These are phyloP conservation scores for Sclerurus mexicanus DNA, from an alignment of 2,113 vertebrate genomes.

Conservation along the genomic window DNA sequence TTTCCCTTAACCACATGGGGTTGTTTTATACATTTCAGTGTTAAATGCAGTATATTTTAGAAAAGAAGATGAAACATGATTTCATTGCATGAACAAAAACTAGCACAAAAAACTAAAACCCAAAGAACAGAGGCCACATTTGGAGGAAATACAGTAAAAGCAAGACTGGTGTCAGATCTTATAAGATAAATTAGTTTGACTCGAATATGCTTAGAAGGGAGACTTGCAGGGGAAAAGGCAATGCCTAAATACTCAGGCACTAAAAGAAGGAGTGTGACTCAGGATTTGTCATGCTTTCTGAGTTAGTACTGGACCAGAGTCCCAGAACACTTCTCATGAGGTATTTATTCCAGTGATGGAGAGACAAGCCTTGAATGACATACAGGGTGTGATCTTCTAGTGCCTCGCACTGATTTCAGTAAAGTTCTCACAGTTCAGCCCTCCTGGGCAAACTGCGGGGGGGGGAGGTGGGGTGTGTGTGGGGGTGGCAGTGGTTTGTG, in stretches of 20 bases:
- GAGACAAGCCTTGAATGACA: not conserved
- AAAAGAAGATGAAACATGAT: not conserved
- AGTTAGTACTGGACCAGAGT: not conserved
- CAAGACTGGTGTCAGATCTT: not conserved
- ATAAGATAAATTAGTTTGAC: not conserved
- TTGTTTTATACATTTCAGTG: not conserved
- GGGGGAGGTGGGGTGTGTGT: fast-evolving
- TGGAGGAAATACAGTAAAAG: not conserved
- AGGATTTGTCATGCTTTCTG: not conserved
- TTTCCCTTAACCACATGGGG: not conserved
- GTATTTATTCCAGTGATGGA: not conserved
- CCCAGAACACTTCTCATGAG: not conserved
- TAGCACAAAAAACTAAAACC: not conserved
- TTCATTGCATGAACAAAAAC: not conserved
- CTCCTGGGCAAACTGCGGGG: not conserved
- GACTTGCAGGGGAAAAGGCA: not conserved
- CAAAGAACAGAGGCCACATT: not conserved
- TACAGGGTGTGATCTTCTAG: not conserved
- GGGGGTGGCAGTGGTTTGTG: not conserved
- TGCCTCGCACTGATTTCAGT: not conserved
- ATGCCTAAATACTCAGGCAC: not conserved
- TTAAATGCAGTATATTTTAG: not conserved
- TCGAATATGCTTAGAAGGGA: not conserved
- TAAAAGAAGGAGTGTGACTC: not conserved
- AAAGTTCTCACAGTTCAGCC: not conserved